Base-by-base conservation (phyloP, 2,797 vertebrate genomes). In the Dryobates pubescens region DNA sequence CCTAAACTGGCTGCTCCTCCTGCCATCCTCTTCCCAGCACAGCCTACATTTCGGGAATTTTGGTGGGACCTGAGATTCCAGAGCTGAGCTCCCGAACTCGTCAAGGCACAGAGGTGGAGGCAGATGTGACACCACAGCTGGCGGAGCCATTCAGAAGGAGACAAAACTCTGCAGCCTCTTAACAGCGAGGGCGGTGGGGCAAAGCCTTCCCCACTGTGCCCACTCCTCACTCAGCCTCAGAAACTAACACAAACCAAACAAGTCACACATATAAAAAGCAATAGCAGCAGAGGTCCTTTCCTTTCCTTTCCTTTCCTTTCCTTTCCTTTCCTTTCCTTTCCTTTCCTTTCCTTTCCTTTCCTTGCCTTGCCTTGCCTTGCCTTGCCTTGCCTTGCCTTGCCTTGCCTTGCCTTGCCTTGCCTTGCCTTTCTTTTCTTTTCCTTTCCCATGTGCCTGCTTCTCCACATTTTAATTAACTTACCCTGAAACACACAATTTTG, bases 181-280 rank as follows among this genome's bases (percentile, higher is more conserved):
- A 20, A 18, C 7, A 20, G 0, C 2, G 23, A 18, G 7, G 3
- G 20, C 26, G 29, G 54, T 3, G 29, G 23, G 17, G 16, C 38
- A 43, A 34, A 68, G 27, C 30, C 10, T 47, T 62, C 20, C 59
- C 10, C 13, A 6, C 15, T 34, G 27, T 16, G 2, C 26, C 47
- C 19, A 7, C 34, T 80, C 45, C 30, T 15, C 9, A 6, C 9
- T 23, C 1, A 0, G 7, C 10, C 74, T 88, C 68, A 13, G 81
- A 32, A 18, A 20, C 32, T 18, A 22, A 19, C 30, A 67, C 22
- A 41, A 58, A 62, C 24, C 27, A 34, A 76, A 4, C 32, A 53
- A 69, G 10, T 62, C 8, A 3, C 57, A 59, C 41, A 43, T 10
- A 12, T 51, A 80, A 51, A 80, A 59, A 73, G 29, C 32, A 47